Evolutionary conservation across 2,797 vertebrate species (phyloP).

Genomic region (Limnodromus scolopaceus): DNA sequence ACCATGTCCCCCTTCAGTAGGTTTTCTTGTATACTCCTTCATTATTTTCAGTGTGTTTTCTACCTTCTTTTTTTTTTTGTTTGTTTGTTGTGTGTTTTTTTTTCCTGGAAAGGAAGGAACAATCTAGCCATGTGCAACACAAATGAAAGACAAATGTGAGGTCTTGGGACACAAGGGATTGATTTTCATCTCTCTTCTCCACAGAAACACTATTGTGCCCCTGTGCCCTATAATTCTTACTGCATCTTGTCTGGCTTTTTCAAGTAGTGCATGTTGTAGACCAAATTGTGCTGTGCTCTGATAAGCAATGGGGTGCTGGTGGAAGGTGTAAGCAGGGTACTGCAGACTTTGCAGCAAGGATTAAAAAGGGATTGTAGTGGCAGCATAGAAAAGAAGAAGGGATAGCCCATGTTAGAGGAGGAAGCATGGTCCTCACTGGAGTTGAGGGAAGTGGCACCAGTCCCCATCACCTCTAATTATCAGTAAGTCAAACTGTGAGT

Average conservation of each 20-base stretch:
- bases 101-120: not conserved
- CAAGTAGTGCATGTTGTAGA: rapidly evolving
- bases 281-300: rapidly evolving
- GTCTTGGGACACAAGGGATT: rapidly evolving
- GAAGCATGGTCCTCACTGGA: not conserved
- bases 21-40: not conserved
- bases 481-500: not conserved
- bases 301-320: not conserved
- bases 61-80: not conserved
- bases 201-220: rapidly evolving
- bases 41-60: not conserved
- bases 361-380: not conserved
- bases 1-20: not conserved
- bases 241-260: not conserved
- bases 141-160: not conserved
- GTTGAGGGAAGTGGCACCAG: not conserved
- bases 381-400: not conserved
- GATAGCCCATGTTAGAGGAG: not conserved
- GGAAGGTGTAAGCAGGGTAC: not conserved
- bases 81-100: not conserved
- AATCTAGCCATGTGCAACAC: rapidly evolving
- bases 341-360: not conserved
- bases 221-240: not conserved
- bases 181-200: not conserved
- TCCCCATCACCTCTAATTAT: not conserved